Evolutionary conservation across 2,113 vertebrate genomes (phyloP), one percentile per base, ranked within the genome.

Genomic region (Indicator indicator): DNA sequence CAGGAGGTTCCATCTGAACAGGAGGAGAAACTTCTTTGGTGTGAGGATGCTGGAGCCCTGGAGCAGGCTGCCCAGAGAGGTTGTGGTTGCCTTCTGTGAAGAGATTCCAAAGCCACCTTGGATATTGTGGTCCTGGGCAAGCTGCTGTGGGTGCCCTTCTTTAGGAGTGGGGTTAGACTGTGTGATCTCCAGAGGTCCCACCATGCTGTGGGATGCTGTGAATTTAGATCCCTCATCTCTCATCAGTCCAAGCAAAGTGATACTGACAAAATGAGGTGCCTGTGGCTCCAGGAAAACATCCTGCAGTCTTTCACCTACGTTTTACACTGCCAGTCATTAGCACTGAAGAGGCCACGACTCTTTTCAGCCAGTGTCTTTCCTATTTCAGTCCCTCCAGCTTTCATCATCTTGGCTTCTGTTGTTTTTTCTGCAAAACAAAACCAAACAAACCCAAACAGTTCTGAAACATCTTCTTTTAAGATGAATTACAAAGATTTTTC

Each of bases 301-400:
- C 40, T 19, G 42, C 4, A 5, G 5, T 33, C 21, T 23, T 52
- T 52, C 23, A 24, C 98, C 2, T 97, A 99, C 99, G 99, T 99
- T 98, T 99, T 99, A 95, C 99, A 99, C 65, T 99, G 99, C 99
- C 99, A 99, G 90, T 99, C 99, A 63, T 99, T 99, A 28, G 99
- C 99, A 81, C 99, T 99, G 97, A 99, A 99, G 42, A 99, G 98
- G 70, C 99, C 99, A 70, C 98, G 98, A 74, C 99, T 99, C 95
- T 99, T 99, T 93, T 99, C 99, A 14, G 99, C 99, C 28, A 99
- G 98, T 3, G 99, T 99, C 97, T 99, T 99, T 26, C 99, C 99
- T 86, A 99, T 99, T 96, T 99, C 99, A 13, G 99, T 99, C 7
- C 99, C 99, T 65, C 99, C 99, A 4, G 99, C 99, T 97, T 99